Conservation (phyloP, 2,797 vertebrate genomes). For the Falco biarmicus region DNA sequence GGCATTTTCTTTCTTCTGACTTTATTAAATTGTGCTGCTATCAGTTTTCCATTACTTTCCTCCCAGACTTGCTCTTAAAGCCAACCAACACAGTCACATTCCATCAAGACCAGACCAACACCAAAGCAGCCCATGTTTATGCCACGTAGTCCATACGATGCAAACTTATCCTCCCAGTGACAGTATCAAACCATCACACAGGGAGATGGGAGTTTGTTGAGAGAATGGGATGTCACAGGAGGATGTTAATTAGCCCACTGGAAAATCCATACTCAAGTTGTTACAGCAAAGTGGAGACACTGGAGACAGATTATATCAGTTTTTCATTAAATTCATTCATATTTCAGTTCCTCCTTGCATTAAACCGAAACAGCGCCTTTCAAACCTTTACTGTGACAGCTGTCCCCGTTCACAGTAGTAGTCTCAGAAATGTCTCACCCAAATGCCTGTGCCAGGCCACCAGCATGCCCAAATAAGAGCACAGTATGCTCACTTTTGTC, state of each 20-base stretch:
- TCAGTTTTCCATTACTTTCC: not conserved
- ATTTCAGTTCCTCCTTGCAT: not conserved
- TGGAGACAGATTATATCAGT: not conserved
- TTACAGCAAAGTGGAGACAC: not conserved
- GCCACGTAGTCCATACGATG: not conserved
- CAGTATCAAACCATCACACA: not conserved
- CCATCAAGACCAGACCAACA: not conserved
- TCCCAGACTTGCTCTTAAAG: not conserved
- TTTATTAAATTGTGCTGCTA: slow-evolving; percentile 12
- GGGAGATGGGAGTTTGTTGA: not conserved
- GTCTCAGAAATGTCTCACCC: slow-evolving; percentile 2
- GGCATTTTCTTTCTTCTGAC: not conserved
- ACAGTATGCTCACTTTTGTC: not conserved
- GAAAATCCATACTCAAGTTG: slow-evolving; percentile 12
- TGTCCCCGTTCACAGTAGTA: not conserved
- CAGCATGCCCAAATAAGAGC: not conserved
- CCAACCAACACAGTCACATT: not conserved
- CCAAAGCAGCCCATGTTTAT: not conserved
- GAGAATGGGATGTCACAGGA: not conserved
- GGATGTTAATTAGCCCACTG: slow-evolving; percentile 34
- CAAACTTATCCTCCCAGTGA: not conserved
- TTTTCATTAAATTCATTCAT: slow-evolving; percentile 18
- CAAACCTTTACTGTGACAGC: slow-evolving; percentile 16
- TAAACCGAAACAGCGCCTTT: not conserved
- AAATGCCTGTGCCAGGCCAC: not conserved